phyloP scores from a whole-genome alignment of 2,113 vertebrate species.

The Cyprinodon brontotheroides region DNA sequence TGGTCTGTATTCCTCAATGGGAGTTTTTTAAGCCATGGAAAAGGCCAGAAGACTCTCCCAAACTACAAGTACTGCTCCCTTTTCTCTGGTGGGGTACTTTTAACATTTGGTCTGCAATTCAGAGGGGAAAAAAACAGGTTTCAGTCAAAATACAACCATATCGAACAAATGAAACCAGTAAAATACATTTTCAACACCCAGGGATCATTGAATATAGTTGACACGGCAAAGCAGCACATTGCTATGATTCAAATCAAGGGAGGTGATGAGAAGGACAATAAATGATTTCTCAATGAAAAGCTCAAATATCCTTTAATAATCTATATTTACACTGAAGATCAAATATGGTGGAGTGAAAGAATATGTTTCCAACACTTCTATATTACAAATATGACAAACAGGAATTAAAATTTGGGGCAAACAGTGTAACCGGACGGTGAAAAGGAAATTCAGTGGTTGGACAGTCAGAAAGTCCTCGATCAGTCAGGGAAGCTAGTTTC shows the following conservation, averaged over 20 bases:
- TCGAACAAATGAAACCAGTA: constrained; percentile 48
- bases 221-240: constrained; percentile 51
- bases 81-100: constrained; percentile 87
- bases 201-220: constrained; percentile 64
- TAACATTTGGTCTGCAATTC: constrained; percentile 90
- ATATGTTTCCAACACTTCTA: constrained; percentile 20
- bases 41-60: constrained; percentile 79
- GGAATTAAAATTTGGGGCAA: constrained; percentile 65
- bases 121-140: constrained; percentile 86
- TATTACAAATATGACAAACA: constrained; percentile 50
- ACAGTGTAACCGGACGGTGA: constrained; percentile 43
- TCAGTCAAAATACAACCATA: constrained; percentile 76
- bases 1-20: constrained; percentile 73
- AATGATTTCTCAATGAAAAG: constrained; percentile 38
- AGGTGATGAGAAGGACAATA: background rate
- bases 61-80: constrained; percentile 89
- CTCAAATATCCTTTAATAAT: constrained; percentile 52
- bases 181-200: constrained; percentile 55
- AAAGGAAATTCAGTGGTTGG: constrained; percentile 68
- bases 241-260: constrained; percentile 17
- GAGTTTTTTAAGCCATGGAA: constrained; percentile 80
- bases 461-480: constrained; percentile 80
- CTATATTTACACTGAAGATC: constrained; percentile 70
- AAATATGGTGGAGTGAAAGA: constrained; percentile 25
- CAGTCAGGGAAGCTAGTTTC: constrained; percentile 88